These are phyloP conservation scores for Coluber constrictor DNA, from an alignment of 2,797 vertebrate species.

Conservation along the genomic window DNA sequence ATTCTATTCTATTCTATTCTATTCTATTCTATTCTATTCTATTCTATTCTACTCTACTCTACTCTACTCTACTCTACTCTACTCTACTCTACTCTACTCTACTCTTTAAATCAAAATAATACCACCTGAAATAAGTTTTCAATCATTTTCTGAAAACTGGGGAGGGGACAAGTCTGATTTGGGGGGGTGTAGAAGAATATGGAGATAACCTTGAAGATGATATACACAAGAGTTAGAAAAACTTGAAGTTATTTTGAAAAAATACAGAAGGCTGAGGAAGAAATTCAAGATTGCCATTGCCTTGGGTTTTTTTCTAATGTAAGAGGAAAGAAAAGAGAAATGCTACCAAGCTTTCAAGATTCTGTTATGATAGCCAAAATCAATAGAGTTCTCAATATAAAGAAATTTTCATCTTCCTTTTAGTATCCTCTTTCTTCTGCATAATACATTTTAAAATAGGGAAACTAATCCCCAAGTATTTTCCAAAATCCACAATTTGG, in stretches of 20 bases:
- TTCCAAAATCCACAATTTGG: neutral
- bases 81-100: no score
- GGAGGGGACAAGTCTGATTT: neutral
- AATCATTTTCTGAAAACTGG: neutral
- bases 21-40: no score
- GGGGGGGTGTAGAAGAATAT: neutral
- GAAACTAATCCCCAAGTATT: neutral
- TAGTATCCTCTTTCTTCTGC: neutral
- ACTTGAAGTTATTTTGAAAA: neutral
- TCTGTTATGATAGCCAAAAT: neutral
- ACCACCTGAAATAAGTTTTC: neutral
- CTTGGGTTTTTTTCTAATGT: neutral
- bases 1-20: no score
- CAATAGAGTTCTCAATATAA: neutral
- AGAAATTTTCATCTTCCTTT: neutral
- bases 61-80: no score
- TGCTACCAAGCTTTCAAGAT: neutral
- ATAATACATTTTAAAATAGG: neutral
- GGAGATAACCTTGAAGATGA: neutral
- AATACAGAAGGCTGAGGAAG: neutral
- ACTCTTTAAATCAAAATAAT: neutral
- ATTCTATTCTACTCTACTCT: no score
- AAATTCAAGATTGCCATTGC: neutral
- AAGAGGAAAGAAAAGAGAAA: neutral
- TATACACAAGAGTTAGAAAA: neutral